phyloP scores from a whole-genome alignment of 2,888 invertebrate species.

The Lochmaea crataegi region DNA sequence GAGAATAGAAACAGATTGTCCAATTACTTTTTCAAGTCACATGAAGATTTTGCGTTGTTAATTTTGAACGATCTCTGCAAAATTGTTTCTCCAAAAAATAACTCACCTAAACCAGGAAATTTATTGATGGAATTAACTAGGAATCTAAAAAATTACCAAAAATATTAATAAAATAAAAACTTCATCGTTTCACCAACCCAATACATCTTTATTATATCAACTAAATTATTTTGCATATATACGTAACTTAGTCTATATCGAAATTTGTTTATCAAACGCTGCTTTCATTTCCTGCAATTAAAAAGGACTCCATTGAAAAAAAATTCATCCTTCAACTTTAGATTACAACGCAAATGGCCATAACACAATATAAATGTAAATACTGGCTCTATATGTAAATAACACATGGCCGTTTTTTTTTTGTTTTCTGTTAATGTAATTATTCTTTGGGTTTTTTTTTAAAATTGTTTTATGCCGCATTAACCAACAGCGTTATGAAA shows the following conservation, averaged over 20 bases:
- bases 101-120: too few relatives aligned
- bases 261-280: slow-evolving; percentile 5
- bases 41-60: too few relatives aligned
- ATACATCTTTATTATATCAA: background rate
- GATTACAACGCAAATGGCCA: slow-evolving; percentile 34
- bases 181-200: background rate
- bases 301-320: slow-evolving; percentile 26
- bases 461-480: background rate
- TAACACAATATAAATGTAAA: slow-evolving; percentile 37
- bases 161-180: too few relatives aligned
- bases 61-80: too few relatives aligned
- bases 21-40: too few relatives aligned
- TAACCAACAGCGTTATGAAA: background rate
- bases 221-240: background rate
- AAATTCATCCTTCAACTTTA: slow-evolving; percentile 30
- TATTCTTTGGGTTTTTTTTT: slow-evolving; percentile 25
- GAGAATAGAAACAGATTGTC: too few relatives aligned
- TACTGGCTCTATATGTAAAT: slow-evolving; percentile 33
- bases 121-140: too few relatives aligned
- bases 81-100: too few relatives aligned
- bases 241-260: background rate
- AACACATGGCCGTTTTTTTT: slow-evolving; percentile 27
- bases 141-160: too few relatives aligned
- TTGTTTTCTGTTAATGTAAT: slow-evolving; percentile 33
- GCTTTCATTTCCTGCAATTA: slow-evolving; percentile 11